Conservation (phyloP, 2,888 invertebrate species). For the Nomada ferruginata region DNA sequence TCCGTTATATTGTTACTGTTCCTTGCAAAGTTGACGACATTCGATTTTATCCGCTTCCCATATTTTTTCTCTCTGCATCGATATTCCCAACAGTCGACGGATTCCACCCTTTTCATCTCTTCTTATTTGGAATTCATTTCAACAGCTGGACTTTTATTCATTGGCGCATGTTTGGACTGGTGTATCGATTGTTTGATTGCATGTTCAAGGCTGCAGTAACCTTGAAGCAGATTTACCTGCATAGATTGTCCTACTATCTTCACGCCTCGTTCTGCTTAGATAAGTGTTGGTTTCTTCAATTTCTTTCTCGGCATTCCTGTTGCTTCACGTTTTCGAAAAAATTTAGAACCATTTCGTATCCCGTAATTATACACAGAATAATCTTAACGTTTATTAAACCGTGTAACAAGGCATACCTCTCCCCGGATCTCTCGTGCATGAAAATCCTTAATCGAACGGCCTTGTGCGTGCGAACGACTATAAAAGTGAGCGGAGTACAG, state of each 20-base stretch:
- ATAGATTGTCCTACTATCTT: not conserved
- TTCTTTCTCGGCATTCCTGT: not conserved
- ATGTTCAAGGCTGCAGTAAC: slow-evolving; percentile 41
- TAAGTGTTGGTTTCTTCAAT: not conserved
- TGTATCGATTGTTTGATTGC: slow-evolving; percentile 46
- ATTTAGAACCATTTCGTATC: not conserved
- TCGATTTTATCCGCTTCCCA: slow-evolving; percentile 11
- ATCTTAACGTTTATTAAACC: slow-evolving; percentile 6
- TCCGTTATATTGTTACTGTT: slow-evolving; percentile 37
- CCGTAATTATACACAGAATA: not conserved
- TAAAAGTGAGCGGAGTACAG: slow-evolving; percentile 39
- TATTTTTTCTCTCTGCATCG: not conserved
- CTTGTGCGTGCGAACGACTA: slow-evolving; percentile 20
- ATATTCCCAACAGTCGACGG: slow-evolving; percentile 1
- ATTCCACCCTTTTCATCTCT: not conserved
- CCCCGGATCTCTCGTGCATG: not conserved
- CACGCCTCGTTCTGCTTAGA: not conserved
- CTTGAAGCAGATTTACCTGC: slow-evolving; percentile 38
- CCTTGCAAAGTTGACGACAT: slow-evolving; percentile 2
- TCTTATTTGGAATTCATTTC: slow-evolving; percentile 7
- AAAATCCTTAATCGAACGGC: slow-evolving; percentile 30
- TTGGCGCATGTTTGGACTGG: slow-evolving; percentile 12
- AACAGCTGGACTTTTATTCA: slow-evolving; percentile 30
- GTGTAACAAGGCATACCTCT: not conserved
- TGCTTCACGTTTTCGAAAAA: not conserved